These are phyloP conservation scores for Aurelia sp. DNA, from an alignment of 30 jellyfish, hydroid and myxozoan species.

Conservation along the genomic window DNA sequence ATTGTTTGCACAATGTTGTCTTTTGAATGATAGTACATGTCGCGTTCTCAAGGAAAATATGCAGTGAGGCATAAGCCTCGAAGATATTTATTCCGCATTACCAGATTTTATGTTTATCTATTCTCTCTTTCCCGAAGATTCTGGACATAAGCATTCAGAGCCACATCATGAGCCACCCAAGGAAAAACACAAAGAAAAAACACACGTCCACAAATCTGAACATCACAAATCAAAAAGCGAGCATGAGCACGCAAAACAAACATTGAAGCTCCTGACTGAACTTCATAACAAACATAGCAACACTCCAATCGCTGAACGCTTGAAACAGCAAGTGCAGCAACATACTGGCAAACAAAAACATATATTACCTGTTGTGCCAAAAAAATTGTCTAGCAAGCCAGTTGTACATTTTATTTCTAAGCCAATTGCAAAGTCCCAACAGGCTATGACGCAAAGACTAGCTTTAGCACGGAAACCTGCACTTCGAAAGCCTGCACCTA, in stretches of 20 bases:
- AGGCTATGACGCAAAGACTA: not conserved
- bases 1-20: no score
- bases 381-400: constrained; percentile 13
- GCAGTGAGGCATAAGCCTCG: no score
- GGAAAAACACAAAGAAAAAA: constrained; percentile 43
- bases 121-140: not conserved
- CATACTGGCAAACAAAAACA: constrained; percentile 59
- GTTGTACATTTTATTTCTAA: not conserved
- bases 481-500: constrained; percentile 22
- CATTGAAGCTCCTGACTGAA: constrained; percentile 38
- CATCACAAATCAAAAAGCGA: constrained; percentile 64
- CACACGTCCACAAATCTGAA: constrained; percentile 24
- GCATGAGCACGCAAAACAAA: constrained; percentile 58
- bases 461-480: not conserved
- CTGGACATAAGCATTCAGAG: constrained; percentile 41
- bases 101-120: no score
- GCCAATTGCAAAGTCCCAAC: constrained; percentile 1
- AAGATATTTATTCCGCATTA: no score
- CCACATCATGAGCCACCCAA: constrained; percentile 33
- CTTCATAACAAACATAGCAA: constrained; percentile 35
- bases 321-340: constrained; percentile 72
- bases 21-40: no score
- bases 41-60: no score
- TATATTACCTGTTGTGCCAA: constrained; percentile 63
- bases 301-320: constrained; percentile 53